Conservation (phyloP, 2,888 invertebrate genomes). For the Netelia fuscicornis region DNA sequence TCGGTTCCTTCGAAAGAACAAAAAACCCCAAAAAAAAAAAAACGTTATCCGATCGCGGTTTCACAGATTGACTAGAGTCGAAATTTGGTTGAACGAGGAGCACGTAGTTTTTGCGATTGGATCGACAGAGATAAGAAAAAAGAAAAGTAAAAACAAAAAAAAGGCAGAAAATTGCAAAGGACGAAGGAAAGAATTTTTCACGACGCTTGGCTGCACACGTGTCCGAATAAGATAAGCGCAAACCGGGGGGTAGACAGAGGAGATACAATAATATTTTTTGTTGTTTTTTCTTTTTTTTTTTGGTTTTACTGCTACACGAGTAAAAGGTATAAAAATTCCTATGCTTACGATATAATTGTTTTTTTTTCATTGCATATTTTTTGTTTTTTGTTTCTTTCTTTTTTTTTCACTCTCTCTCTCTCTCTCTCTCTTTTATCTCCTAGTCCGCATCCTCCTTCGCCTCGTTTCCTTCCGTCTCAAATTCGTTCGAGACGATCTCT, state of each 20-base stretch:
- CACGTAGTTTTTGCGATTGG: slow-evolving; percentile 22
- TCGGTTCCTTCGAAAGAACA: not conserved
- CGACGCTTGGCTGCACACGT: slow-evolving; percentile 39
- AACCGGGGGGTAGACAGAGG: slow-evolving; percentile 57
- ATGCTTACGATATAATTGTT: slow-evolving; percentile 68
- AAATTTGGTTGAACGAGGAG: slow-evolving; percentile 58
- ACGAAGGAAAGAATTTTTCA: slow-evolving; percentile 15
- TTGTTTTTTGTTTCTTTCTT: slow-evolving; percentile 33
- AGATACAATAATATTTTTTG: slow-evolving; percentile 53
- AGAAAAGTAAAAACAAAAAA: not conserved
- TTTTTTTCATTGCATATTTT: slow-evolving; percentile 59
- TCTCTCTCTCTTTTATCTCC: slow-evolving; percentile 33
- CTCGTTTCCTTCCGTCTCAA: slow-evolving; percentile 43
- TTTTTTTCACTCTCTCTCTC: slow-evolving; percentile 11
- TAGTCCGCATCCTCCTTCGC: slow-evolving; percentile 26
- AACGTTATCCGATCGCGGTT: slow-evolving; percentile 40
- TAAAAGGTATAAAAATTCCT: slow-evolving; percentile 68
- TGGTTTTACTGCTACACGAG: slow-evolving; percentile 60
- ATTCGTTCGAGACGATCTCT: slow-evolving; percentile 50
- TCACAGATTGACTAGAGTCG: slow-evolving; percentile 67
- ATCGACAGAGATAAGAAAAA: slow-evolving; percentile 8
- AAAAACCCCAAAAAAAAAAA: not conserved
- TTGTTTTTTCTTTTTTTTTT: slow-evolving; percentile 16
- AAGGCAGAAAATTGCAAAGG: not conserved
- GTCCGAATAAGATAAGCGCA: slow-evolving; percentile 66